A percentile compares a stretch with the other conserved stretches of the same genome.
Evolutionary conservation across 2,888 invertebrate genomes (phyloP).

Genomic region (Vannuccia rotundouncinata): DNA sequence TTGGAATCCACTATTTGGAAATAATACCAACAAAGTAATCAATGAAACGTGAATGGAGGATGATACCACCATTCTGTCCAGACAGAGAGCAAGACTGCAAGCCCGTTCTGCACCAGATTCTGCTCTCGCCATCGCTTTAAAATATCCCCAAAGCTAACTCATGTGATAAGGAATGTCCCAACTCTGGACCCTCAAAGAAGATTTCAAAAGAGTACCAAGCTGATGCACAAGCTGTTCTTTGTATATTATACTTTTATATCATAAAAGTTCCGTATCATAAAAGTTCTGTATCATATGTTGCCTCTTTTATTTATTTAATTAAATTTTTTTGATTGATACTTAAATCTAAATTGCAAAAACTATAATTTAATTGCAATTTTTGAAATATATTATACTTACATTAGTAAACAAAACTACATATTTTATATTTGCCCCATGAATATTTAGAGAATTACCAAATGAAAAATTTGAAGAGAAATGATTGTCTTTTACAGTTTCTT

Average conservation of each 20-base stretch:
- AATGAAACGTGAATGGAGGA: neutral
- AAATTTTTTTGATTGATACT: no score
- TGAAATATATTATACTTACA: no score
- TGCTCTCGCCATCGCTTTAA: neutral
- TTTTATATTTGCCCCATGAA: no score
- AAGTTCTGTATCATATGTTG: no score
- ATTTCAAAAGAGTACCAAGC: neutral
- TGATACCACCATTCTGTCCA: neutral
- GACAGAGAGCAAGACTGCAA: neutral
- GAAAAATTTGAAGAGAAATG: no score
- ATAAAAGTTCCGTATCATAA: no score
- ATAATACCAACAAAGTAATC: neutral
- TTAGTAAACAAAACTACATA: no score
- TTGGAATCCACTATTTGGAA: neutral
- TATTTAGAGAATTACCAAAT: no score
- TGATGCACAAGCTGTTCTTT: neutral
- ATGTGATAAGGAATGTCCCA: neutral
- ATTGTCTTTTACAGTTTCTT: no score
- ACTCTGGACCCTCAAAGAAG: neutral
- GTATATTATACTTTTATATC: neutral
- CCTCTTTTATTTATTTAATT: no score
- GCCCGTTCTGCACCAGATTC: neutral
- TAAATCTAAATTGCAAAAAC: no score
- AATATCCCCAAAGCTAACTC: neutral
- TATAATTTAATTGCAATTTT: no score